Evolutionary conservation across 1,140 invertebrate genomes (phyloP).

Genomic region (Drosophila melanica): DNA sequence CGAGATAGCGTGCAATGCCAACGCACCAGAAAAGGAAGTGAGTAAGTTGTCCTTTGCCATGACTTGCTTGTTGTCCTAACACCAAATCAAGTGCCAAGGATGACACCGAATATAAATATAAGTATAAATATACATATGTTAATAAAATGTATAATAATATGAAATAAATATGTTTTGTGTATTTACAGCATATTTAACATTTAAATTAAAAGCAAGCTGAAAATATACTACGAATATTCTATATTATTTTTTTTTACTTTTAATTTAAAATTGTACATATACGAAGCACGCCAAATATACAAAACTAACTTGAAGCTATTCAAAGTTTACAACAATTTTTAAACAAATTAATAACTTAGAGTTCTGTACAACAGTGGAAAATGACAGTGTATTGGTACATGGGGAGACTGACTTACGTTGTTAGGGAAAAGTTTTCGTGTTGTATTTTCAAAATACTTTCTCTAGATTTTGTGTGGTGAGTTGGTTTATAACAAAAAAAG

Average conservation of each 20-base stretch:
- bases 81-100: slow-evolving; percentile 45
- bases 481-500: slow-evolving; percentile 45
- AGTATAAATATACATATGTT: slow-evolving; percentile 38
- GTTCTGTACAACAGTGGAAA: slow-evolving; percentile 33
- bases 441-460: slow-evolving; percentile 20
- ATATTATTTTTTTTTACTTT: neutral
- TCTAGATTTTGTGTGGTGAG: slow-evolving; percentile 81
- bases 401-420: slow-evolving; percentile 41
- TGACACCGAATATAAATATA: slow-evolving; percentile 27
- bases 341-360: slow-evolving; percentile 23
- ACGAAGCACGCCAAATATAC: slow-evolving; percentile 48
- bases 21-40: slow-evolving; percentile 25
- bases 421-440: neutral
- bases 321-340: slow-evolving; percentile 30
- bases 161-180: slow-evolving; percentile 57
- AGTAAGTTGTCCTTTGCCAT: slow-evolving; percentile 31
- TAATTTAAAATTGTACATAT: slow-evolving; percentile 20
- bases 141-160: slow-evolving; percentile 35
- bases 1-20: slow-evolving; percentile 58
- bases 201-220: slow-evolving; percentile 62
- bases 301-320: slow-evolving; percentile 35
- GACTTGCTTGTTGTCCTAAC: slow-evolving; percentile 70
- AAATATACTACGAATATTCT: neutral
- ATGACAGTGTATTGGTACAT: slow-evolving; percentile 22
- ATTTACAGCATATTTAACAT: slow-evolving; percentile 74